A percentile compares a stretch with the other conserved stretches of the same genome.
Conservation (phyloP, 2,888 invertebrate genomes). For the Eurois occulta region DNA sequence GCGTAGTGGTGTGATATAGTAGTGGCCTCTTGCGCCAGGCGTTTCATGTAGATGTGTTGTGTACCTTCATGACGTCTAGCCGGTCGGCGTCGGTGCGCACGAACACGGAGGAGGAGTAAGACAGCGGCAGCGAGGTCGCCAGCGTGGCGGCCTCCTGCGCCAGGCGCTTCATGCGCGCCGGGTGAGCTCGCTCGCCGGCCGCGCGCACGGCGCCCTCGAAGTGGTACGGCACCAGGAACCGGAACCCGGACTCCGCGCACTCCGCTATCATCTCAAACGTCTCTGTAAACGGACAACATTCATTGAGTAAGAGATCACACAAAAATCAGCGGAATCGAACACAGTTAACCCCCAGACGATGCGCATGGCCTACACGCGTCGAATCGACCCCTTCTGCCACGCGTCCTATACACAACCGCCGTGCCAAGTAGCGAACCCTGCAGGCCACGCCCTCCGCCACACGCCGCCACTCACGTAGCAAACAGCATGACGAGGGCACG, state of each 20-base stretch:
- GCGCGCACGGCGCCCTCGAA: conserved; percentile 96
- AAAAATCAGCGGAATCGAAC: neutral
- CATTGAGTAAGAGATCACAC: neutral
- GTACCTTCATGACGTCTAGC: conserved; percentile 97
- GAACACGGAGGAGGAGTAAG: conserved; percentile 98
- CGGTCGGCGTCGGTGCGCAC: conserved; percentile 98
- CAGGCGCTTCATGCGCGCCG: conserved; percentile 96
- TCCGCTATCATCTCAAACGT: conserved; percentile 98
- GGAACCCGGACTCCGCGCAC: conserved; percentile 93
- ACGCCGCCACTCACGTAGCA: no score
- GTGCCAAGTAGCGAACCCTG: no score
- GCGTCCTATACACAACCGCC: no score
- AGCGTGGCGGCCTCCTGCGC: conserved; percentile 99
- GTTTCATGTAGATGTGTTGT: no score
- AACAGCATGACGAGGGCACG: no score
- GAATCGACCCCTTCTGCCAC: no score
- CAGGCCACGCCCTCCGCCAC: no score
- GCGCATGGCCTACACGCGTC: no score
- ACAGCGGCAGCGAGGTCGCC: conserved; percentile 97
- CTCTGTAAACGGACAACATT: conserved; percentile 87
- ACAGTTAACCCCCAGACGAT: neutral
- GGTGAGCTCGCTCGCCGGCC: conserved; percentile 96
- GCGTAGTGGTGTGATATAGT: no score
- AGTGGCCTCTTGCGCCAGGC: no score
- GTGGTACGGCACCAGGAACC: conserved; percentile 97